Conservation (phyloP, 2,113 vertebrate species). For the Eolophus roseicapilla region DNA sequence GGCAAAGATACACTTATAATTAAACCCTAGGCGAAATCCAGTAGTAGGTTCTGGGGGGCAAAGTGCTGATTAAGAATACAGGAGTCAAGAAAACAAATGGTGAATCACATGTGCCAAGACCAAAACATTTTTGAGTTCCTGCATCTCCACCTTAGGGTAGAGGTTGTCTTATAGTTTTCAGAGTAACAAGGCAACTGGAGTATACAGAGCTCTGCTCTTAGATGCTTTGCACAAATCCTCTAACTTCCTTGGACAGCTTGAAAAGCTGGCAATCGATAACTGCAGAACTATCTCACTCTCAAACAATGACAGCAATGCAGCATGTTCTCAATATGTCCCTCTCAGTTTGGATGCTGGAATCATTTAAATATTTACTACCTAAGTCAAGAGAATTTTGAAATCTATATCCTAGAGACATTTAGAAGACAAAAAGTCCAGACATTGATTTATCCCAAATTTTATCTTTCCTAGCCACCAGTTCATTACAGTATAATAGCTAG, state of each 20-base stretch:
- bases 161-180: neutral
- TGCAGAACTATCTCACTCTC: neutral
- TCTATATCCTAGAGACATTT: neutral
- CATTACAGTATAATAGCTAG: neutral
- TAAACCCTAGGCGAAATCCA: slow-evolving; percentile 1
- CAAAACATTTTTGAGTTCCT: neutral
- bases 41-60: neutral
- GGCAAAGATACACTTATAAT: neutral
- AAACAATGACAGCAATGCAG: fast-evolving
- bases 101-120: neutral
- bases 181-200: neutral
- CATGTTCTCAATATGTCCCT: neutral
- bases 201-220: neutral
- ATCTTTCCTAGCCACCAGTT: neutral
- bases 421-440: neutral
- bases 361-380: neutral
- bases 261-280: fast-evolving
- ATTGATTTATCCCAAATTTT: neutral
- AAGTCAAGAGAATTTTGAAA: neutral
- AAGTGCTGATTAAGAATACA: neutral
- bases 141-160: neutral
- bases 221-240: neutral
- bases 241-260: neutral
- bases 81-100: neutral
- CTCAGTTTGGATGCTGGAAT: neutral